Evolutionary conservation across 2,888 invertebrate species (phyloP).

Genomic region (Caenorhabditis afra): DNA sequence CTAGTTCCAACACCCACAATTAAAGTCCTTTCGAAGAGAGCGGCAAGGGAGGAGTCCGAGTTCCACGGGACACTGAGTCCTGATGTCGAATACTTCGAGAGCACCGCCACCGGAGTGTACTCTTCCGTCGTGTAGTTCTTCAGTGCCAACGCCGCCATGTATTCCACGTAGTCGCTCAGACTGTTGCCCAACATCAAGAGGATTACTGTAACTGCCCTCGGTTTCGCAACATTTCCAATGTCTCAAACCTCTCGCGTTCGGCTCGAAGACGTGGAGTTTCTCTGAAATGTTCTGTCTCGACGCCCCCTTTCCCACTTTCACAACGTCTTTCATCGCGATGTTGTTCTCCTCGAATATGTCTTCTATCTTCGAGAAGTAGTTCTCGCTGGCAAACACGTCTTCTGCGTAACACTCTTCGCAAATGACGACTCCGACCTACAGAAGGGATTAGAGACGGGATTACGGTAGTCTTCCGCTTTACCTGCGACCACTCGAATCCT

Average conservation of each 20-base stretch:
- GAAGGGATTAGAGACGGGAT: no score
- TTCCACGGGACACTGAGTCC: conserved; percentile 41
- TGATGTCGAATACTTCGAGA: conserved; percentile 50
- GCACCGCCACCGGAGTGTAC: conserved; percentile 60
- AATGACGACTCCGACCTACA: conserved; percentile 23
- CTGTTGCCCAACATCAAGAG: conserved; percentile 64
- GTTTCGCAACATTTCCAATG: no score
- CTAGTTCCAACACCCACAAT: conserved; percentile 42
- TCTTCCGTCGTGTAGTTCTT: conserved; percentile 56
- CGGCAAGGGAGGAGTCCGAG: conserved; percentile 9
- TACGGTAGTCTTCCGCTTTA: not conserved
- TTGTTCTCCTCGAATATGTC: conserved; percentile 16
- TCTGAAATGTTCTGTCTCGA: conserved; percentile 23
- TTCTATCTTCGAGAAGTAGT: conserved; percentile 13
- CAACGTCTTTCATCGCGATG: conserved; percentile 15
- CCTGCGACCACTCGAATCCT: conserved; percentile 62
- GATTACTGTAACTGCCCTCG: conserved; percentile 52
- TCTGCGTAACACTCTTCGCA: conserved; percentile 48
- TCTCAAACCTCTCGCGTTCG: conserved; percentile 33
- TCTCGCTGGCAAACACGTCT: conserved; percentile 37
- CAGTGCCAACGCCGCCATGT: conserved; percentile 53
- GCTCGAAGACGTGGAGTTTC: conserved; percentile 5
- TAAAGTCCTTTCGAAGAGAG: conserved; percentile 48
- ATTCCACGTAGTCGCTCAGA: conserved; percentile 57
- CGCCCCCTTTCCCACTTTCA: conserved; percentile 29